Conservation (phyloP, 2,888 invertebrate genomes). For the Drosophila vallismaia region DNA sequence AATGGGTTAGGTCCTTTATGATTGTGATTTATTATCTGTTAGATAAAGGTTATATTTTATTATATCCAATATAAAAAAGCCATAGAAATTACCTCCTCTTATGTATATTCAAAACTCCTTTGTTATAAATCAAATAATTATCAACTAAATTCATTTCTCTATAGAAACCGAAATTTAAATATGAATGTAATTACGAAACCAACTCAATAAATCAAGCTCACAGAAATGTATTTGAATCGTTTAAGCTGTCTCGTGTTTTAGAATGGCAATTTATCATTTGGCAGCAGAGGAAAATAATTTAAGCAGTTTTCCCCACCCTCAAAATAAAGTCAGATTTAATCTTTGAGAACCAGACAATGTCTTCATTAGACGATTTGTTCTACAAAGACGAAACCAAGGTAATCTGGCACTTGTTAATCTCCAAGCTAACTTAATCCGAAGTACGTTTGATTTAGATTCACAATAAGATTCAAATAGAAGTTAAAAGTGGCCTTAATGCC, state of each 20-base stretch:
- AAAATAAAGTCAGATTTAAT: slow-evolving; percentile 18
- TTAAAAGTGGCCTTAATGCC: slow-evolving; percentile 13
- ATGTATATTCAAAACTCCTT: background rate
- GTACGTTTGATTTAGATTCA: slow-evolving; percentile 16
- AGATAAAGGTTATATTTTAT: background rate
- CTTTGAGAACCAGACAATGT: slow-evolving; percentile 20
- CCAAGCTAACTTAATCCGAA: slow-evolving; percentile 32
- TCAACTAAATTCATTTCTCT: slow-evolving; percentile 14
- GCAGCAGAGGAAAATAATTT: slow-evolving; percentile 16
- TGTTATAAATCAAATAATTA: slow-evolving; percentile 2
- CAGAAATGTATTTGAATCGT: slow-evolving; percentile 22
- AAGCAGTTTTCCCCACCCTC: slow-evolving; percentile 17
- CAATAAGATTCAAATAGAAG: background rate
- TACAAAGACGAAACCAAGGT: slow-evolving; percentile 23
- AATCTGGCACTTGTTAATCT: slow-evolving; percentile 11
- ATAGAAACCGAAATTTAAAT: slow-evolving; percentile 27
- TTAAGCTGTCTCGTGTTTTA: slow-evolving; percentile 22
- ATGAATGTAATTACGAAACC: slow-evolving; percentile 26
- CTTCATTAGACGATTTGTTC: slow-evolving; percentile 36
- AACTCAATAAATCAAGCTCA: slow-evolving; percentile 31
- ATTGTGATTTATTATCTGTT: background rate
- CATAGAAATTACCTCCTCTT: too few relatives aligned
- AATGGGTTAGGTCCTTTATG: background rate
- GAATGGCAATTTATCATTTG: slow-evolving; percentile 28
- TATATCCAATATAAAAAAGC: too few relatives aligned